Evolutionary conservation across 2,797 vertebrate species (phyloP), one percentile per base, ranked within the genome.

Genomic region (Novumbra hubbsi): DNA sequence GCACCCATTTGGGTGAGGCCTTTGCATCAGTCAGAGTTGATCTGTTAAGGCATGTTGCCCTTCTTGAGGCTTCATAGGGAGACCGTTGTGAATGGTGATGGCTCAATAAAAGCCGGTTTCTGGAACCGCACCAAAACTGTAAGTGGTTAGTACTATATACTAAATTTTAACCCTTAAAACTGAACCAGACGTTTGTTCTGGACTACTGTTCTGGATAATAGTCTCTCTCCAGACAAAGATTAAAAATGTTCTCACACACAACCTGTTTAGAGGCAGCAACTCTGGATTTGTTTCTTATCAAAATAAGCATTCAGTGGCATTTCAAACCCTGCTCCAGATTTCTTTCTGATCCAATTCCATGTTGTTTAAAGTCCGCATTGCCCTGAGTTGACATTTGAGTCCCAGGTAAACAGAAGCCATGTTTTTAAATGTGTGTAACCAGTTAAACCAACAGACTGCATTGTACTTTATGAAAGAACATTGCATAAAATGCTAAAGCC

Each of bases 31-130:
- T 45, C 41, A 45, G 41, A 45, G 11, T 11, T 45, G 2, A 84
- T 92, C 92, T 91, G 86, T 84, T 84, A 92, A 89, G 86, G 78
- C 78, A 84, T 76, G 87, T 75, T 87, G 81, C 81, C 87, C 79
- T 88, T 92, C 93, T 91, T 94, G 66, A 85, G 75, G 87, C 86
- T 91, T 88, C 80, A 84, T 80, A 88, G 81, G 21, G 83, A 89
- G 81, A 86, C 84, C 87, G 84, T 81, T 92, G 86, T 88, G 92
- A 91, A 92, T 83, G 92, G 86, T 89, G 89, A 80, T 74, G 87
- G 83, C 88, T 48, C 79, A 70, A 66, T 16, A 5, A 84, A 76
- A 67, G 78, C 75, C 32, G 38, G 27, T 55, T 86, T 74, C 71
- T 80, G 80, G 78, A 83, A 73, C 82, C 75, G 83, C 81, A 71